Percentiles rank a stretch among this genome's conserved stretches.
Conservation (phyloP, 2,797 vertebrate genomes). For the Melanotaenia nigrans region DNA sequence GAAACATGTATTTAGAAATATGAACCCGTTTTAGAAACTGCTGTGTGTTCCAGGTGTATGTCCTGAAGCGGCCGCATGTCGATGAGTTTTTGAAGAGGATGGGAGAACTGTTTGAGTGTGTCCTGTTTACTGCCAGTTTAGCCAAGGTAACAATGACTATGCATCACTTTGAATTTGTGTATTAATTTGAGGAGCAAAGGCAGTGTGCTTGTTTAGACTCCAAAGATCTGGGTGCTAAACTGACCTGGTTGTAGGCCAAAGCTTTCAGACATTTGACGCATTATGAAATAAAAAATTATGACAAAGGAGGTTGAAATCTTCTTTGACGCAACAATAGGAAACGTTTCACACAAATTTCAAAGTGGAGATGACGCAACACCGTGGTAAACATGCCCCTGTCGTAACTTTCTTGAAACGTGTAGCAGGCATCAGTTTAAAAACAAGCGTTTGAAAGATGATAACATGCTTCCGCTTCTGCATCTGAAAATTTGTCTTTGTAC, state of each 20-base stretch:
- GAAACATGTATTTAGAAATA: slow-evolving; percentile 26
- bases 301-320: neutral
- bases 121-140: slow-evolving; percentile 94
- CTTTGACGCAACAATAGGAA: neutral
- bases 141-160: slow-evolving; percentile 82
- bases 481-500: neutral
- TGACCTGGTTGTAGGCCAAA: neutral
- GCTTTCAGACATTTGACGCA: neutral
- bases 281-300: neutral
- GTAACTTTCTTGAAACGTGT: neutral
- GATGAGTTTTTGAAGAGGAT: slow-evolving; percentile 94
- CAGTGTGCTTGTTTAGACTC: too few species aligned
- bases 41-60: slow-evolving; percentile 85
- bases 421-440: too few species aligned
- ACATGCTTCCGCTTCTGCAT: neutral
- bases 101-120: slow-evolving; percentile 93
- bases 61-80: slow-evolving; percentile 92
- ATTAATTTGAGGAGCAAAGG: neutral
- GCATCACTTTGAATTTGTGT: neutral
- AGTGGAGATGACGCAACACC: neutral
- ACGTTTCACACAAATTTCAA: neutral
- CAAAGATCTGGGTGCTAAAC: too few species aligned
- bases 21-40: neutral
- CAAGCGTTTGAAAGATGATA: neutral
- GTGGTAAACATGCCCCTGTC: neutral